Percentiles rank a stretch among this genome's conserved stretches.
Conservation (phyloP, 2,797 vertebrate genomes). For the Amphiprion clarkii region DNA sequence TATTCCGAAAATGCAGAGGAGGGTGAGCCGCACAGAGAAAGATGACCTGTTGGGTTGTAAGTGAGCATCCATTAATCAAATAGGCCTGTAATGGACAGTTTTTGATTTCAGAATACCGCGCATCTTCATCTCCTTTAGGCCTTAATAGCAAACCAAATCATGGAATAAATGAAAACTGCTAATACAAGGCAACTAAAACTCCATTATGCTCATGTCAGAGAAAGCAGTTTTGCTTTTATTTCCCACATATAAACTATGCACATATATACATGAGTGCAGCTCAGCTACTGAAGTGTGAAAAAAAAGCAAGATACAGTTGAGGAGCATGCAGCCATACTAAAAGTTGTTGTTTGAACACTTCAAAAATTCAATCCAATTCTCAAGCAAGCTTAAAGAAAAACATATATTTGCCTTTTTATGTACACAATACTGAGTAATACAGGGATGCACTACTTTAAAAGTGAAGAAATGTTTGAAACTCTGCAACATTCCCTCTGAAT, state of each 20-base stretch:
- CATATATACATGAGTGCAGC: too few relatives aligned
- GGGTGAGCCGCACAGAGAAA: constrained; percentile 45
- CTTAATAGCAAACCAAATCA: constrained; percentile 9
- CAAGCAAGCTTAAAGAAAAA: neutral
- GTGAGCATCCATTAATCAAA: constrained; percentile 63
- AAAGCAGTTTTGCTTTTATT: neutral
- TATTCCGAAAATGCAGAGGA: constrained; percentile 46
- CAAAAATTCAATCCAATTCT: neutral
- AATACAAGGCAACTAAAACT: neutral
- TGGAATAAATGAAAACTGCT: neutral
- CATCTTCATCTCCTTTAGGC: constrained; percentile 13
- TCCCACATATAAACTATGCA: neutral
- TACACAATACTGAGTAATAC: neutral
- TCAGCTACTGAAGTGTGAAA: neutral
- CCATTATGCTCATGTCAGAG: neutral
- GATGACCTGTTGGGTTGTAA: constrained; percentile 51
- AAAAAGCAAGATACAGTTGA: neutral
- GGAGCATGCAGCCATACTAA: neutral
- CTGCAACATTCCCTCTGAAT: neutral
- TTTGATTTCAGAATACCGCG: constrained; percentile 30
- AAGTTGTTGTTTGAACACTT: neutral
- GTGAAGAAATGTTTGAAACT: neutral
- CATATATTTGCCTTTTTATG: neutral
- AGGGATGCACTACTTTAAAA: neutral
- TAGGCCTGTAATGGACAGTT: constrained; percentile 21